Conservation (phyloP, 2,797 vertebrate species). For the Catamblyrhynchus diadema region DNA sequence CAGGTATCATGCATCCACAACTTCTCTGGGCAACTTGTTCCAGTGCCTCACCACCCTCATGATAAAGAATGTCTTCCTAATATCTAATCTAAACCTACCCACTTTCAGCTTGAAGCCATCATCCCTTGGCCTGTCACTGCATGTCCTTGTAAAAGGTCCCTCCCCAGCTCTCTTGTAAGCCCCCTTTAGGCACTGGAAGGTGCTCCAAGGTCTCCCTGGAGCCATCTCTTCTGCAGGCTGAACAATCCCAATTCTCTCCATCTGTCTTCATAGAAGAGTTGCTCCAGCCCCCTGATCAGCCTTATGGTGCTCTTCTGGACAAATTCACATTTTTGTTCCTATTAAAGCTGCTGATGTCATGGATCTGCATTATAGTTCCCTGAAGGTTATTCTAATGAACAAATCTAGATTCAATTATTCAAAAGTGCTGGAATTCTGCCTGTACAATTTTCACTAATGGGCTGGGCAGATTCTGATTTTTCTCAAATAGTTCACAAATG, state of each 20-base stretch:
- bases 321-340: constrained; percentile 21
- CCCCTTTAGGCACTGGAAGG: not conserved
- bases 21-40: not conserved
- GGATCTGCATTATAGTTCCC: constrained; percentile 13
- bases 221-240: not conserved
- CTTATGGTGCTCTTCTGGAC: not conserved
- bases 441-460: constrained; percentile 41
- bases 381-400: constrained; percentile 56
- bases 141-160: not conserved
- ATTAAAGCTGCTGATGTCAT: constrained; percentile 20
- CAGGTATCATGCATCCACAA: not conserved
- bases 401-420: constrained; percentile 51
- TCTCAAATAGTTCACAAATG: constrained; percentile 37
- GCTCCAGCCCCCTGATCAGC: not conserved
- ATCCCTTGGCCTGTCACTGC: not conserved
- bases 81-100: not conserved
- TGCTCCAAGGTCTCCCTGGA: not conserved
- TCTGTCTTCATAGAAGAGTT: not conserved
- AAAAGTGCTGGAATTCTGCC: constrained; percentile 46
- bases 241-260: not conserved
- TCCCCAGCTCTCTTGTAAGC: not conserved
- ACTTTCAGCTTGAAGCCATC: not conserved
- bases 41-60: not conserved
- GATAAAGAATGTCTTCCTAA: not conserved
- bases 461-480: constrained; percentile 45